A percentile compares a stretch with the other conserved stretches of the same genome.
phyloP scores from a whole-genome alignment of 2,797 vertebrate genomes.

The Pantherophis alleghaniensis region DNA sequence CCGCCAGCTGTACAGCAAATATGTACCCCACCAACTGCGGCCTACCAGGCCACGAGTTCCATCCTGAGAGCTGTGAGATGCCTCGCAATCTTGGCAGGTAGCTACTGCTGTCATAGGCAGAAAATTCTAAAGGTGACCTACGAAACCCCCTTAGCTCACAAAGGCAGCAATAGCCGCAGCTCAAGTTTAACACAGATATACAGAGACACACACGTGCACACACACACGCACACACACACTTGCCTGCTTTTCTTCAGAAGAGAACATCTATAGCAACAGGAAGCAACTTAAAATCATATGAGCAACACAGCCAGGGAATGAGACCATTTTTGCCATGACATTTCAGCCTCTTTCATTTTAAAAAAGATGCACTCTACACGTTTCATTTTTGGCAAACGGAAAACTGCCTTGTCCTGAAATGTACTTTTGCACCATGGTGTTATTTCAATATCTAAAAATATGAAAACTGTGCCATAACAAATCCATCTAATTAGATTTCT shows the following conservation, averaged over 20 bases:
- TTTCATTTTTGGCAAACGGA: background rate
- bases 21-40: conserved; percentile 88
- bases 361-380: background rate
- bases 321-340: background rate
- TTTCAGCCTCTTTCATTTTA: background rate
- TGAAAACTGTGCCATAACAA: background rate
- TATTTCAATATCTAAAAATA: background rate
- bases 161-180: conserved; percentile 77
- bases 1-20: conserved; percentile 99
- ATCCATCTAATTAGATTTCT: background rate
- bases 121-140: conserved; percentile 95
- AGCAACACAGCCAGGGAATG: background rate
- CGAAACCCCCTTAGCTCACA: conserved; percentile 78
- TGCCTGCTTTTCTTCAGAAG: conserved; percentile 48
- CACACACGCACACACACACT: too few relatives aligned
- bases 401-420: conserved; percentile 46
- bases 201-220: conserved; percentile 57
- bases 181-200: conserved; percentile 71
- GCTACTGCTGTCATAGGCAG: conserved; percentile 92
- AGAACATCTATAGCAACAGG: background rate
- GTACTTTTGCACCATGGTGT: background rate
- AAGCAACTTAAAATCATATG: conserved; percentile 34
- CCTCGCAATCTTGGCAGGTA: conserved; percentile 93
- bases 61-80: conserved; percentile 87
- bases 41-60: conserved; percentile 90